A percentile compares a stretch with the other conserved stretches of the same genome.
Conservation (phyloP, 2,797 vertebrate species). For the Aythya fuligula region DNA sequence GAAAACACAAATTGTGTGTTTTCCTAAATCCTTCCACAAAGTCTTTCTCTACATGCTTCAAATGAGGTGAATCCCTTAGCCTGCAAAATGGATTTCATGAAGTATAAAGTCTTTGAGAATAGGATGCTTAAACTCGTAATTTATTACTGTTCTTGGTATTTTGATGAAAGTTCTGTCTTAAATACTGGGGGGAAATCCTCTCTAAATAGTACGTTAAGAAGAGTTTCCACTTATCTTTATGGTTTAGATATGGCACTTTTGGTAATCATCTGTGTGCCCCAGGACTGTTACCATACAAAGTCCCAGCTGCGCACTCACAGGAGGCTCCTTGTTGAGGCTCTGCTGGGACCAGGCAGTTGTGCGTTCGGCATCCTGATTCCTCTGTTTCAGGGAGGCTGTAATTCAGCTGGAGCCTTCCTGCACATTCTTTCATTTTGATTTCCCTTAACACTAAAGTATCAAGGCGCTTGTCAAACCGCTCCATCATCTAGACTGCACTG, state of each 20-base stretch:
- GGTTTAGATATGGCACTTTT: background rate
- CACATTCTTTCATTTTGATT: accelerated
- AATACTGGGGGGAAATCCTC: background rate
- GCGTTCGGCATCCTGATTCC: accelerated
- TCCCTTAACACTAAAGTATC: background rate
- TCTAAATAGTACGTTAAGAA: background rate
- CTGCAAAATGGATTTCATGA: background rate
- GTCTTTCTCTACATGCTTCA: accelerated
- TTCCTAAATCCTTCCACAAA: background rate
- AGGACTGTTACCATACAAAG: accelerated
- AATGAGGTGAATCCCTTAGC: background rate
- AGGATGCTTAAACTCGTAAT: background rate
- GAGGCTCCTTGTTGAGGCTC: background rate
- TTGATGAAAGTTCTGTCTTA: background rate
- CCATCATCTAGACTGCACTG: background rate
- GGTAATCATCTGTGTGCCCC: accelerated
- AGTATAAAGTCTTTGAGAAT: background rate
- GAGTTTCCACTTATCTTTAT: background rate
- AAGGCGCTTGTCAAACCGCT: background rate
- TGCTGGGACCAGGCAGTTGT: background rate
- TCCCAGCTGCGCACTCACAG: background rate
- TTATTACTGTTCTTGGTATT: background rate
- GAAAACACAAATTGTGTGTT: background rate
- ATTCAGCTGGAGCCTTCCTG: background rate
- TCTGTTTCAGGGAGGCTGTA: background rate